Conservation (phyloP, 2,888 invertebrate genomes). For the Quadroppia sp. region DNA sequence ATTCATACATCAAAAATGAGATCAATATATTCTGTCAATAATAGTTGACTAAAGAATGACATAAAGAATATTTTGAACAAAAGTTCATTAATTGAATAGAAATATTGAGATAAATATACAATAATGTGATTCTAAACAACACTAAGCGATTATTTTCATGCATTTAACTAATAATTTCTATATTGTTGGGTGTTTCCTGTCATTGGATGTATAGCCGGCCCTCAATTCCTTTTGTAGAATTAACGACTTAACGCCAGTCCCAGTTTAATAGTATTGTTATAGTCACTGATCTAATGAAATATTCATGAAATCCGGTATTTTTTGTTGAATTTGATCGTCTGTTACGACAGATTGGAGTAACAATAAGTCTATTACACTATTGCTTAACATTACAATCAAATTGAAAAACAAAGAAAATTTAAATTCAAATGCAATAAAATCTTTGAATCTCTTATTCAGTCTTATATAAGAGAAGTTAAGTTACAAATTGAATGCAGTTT, state of each 20-base stretch:
- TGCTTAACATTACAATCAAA: constrained; percentile 10
- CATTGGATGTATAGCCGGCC: constrained; percentile 21
- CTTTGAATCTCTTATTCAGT: background rate
- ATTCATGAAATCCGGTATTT: constrained; percentile 24
- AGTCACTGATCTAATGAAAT: constrained; percentile 17
- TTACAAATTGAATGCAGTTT: constrained; percentile 10
- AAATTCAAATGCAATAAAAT: constrained; percentile 13
- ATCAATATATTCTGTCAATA: too few relatives aligned
- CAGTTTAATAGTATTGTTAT: constrained; percentile 16
- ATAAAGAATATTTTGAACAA: too few relatives aligned
- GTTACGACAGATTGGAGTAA: constrained; percentile 19
- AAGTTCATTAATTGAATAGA: too few relatives aligned
- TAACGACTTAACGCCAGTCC: background rate
- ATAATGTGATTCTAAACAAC: too few relatives aligned
- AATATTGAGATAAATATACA: too few relatives aligned
- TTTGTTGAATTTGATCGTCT: constrained; percentile 25
- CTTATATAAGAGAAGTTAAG: constrained; percentile 8
- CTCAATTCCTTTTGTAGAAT: constrained; percentile 23
- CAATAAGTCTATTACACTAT: constrained; percentile 13
- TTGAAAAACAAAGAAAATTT: constrained; percentile 16
- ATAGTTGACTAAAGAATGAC: too few relatives aligned
- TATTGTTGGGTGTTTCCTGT: constrained; percentile 24
- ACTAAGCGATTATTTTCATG: constrained; percentile 5
- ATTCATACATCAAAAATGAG: too few relatives aligned
- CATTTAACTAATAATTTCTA: constrained; percentile 1